A percentile compares a stretch with the other conserved stretches of the same genome.
Conservation (phyloP, 2,888 invertebrate species). For the Polyommatus icarus region DNA sequence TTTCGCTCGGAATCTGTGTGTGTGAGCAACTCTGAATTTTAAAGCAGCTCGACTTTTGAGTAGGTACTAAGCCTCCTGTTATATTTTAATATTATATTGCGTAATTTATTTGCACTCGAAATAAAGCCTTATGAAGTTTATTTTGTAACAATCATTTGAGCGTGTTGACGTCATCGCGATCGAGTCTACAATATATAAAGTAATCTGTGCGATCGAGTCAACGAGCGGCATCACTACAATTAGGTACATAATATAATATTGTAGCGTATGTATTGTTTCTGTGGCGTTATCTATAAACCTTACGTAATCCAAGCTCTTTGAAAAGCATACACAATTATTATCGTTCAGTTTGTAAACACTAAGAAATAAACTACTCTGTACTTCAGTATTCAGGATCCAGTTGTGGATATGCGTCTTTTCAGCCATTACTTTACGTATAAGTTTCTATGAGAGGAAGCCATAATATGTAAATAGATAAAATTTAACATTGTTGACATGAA, state of each 20-base stretch:
- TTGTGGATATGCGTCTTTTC: background rate
- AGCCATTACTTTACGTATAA: background rate
- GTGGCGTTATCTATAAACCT: slow-evolving; percentile 15
- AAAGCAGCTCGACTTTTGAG: slow-evolving; percentile 42
- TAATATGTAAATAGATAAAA: background rate
- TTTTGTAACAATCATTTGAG: slow-evolving; percentile 45
- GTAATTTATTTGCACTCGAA: slow-evolving; percentile 55
- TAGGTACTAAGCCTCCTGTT: slow-evolving; percentile 45
- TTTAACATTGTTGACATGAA: background rate
- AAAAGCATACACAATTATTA: background rate
- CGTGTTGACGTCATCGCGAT: slow-evolving; percentile 54
- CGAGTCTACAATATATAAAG: too few relatives aligned
- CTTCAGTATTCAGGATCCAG: background rate
- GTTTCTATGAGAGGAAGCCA: background rate
- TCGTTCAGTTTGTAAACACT: background rate
- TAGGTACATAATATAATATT: background rate
- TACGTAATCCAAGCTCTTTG: slow-evolving; percentile 11
- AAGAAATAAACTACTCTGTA: background rate
- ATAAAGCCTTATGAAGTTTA: slow-evolving; percentile 39
- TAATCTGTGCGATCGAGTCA: slow-evolving; percentile 40
- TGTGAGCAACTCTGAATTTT: slow-evolving; percentile 52
- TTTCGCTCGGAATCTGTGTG: slow-evolving; percentile 67
- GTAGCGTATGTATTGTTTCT: slow-evolving; percentile 18
- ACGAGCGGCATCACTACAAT: background rate
- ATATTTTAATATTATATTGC: slow-evolving; percentile 53